Evolutionary conservation across 2,797 vertebrate genomes (phyloP).

Genomic region (Dicrostonyx torquatus): DNA sequence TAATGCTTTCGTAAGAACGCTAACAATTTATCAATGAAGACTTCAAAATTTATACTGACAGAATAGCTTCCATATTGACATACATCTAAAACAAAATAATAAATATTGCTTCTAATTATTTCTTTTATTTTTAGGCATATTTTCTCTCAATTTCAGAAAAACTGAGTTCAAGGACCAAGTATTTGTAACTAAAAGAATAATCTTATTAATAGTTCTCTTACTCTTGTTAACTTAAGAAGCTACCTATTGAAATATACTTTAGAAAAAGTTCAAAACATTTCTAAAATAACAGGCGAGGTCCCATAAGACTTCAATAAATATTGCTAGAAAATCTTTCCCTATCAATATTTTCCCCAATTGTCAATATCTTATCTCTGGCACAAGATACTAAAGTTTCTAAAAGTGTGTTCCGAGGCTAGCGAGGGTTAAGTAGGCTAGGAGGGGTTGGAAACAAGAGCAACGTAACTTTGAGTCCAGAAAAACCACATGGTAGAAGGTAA

Average conservation of each 20-base stretch:
- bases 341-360: background rate
- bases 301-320: background rate
- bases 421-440: background rate
- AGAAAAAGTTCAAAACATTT: background rate
- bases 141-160: conserved; percentile 3
- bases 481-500: background rate
- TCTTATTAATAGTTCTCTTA: background rate
- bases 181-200: background rate
- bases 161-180: background rate
- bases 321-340: background rate
- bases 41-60: background rate
- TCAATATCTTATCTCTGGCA: background rate
- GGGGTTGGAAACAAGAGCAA: no score
- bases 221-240: background rate
- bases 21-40: background rate
- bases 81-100: background rate
- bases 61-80: background rate
- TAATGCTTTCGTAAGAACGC: background rate
- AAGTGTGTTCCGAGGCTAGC: background rate
- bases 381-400: background rate
- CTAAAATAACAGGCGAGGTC: background rate
- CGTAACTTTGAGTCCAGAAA: background rate
- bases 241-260: background rate
- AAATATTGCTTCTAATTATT: background rate
- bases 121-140: background rate